These are phyloP conservation scores for Tapirus indicus DNA, from an alignment of 2,797 vertebrate species.

Conservation along the genomic window DNA sequence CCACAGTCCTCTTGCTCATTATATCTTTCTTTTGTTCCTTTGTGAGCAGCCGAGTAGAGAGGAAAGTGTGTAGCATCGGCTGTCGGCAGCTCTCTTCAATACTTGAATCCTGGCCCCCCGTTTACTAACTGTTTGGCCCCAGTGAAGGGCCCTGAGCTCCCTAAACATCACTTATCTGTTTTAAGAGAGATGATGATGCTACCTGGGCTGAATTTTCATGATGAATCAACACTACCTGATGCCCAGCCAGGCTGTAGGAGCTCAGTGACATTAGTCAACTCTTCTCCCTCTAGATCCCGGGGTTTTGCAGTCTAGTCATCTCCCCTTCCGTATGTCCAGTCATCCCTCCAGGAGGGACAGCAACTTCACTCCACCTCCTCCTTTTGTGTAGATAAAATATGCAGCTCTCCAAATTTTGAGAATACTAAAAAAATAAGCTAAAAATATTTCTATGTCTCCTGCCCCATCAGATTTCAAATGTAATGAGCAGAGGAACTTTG, in stretches of 20 bases:
- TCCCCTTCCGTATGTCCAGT: rapidly evolving
- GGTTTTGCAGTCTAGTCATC: no score
- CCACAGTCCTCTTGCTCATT: no score
- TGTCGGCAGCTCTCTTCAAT: rapidly evolving
- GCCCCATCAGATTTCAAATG: background rate
- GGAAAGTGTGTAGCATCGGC: background rate
- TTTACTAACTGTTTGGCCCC: no score
- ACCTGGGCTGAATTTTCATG: rapidly evolving
- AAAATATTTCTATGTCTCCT: background rate
- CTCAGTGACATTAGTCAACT: rapidly evolving
- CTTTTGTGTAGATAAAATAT: background rate
- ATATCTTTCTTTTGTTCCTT: background rate
- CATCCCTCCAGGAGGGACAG: rapidly evolving
- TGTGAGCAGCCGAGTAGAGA: background rate
- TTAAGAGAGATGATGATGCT: background rate
- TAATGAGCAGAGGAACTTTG: background rate
- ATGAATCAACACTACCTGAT: rapidly evolving
- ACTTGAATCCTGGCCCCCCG: rapidly evolving
- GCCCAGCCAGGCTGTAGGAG: rapidly evolving
- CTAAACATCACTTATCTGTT: background rate
- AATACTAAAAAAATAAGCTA: background rate
- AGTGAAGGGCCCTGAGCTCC: background rate
- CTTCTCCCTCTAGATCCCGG: background rate
- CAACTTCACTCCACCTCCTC: rapidly evolving
- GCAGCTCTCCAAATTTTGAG: background rate